phyloP scores from a whole-genome alignment of 2,113 vertebrate genomes.

The Pluvianellus socialis region DNA sequence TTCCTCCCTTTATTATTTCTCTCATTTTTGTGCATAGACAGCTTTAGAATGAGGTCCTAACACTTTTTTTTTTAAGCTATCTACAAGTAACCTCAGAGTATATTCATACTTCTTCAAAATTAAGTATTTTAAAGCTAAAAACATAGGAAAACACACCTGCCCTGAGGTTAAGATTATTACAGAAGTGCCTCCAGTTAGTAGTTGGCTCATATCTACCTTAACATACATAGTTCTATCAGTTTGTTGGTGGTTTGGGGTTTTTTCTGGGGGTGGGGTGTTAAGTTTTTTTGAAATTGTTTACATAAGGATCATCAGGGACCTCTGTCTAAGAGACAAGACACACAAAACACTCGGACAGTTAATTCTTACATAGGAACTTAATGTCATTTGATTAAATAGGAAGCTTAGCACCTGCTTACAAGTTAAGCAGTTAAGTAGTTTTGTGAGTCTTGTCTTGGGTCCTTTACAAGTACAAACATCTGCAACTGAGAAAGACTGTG shows the following conservation, averaged over 20 bases:
- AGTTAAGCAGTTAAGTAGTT: background rate
- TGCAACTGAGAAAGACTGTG: background rate
- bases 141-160: background rate
- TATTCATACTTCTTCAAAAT: background rate
- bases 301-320: background rate
- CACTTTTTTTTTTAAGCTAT: background rate
- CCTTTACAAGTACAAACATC: background rate
- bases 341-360: background rate
- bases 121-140: background rate
- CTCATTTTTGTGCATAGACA: background rate
- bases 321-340: background rate
- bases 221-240: background rate
- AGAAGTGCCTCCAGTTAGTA: background rate
- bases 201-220: background rate
- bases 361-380: background rate
- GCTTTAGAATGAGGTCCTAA: background rate
- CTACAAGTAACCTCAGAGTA: background rate
- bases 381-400: background rate
- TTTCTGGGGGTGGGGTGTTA: too few species aligned
- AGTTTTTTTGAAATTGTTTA: background rate
- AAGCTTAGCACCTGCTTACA: background rate
- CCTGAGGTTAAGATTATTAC: background rate
- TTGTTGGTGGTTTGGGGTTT: too few species aligned
- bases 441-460: background rate
- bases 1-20: background rate